Evolutionary conservation across 1,140 invertebrate species (phyloP), one percentile per base, ranked within the genome.

Genomic region (Wiebesia pumilae): DNA sequence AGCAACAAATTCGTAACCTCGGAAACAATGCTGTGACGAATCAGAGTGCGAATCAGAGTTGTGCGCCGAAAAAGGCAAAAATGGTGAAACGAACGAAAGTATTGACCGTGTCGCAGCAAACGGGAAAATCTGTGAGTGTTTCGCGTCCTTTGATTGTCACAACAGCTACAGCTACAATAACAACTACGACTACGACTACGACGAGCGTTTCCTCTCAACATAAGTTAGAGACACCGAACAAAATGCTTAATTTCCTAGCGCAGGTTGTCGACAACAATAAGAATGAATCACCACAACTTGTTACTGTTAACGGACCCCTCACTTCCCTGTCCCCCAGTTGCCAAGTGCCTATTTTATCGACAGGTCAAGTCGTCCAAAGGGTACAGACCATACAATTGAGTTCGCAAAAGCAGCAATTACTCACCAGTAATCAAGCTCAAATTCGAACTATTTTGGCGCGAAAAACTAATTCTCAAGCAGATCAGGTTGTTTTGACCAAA

Each of bases 371-470:
- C 82, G 90, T 93, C 38, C 92, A 93, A 83, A 93, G 90, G 88
- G 88, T 91, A 86, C 93, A 90, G 79, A 91, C 91, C 27, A 93
- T 94, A 69, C 93, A 94, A 81, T 85, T 94, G 38, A 91, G 91
- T 47, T 88, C 91, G 47, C 92, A 93, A 81, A 93, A 93, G 69
- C 92, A 93, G 62, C 92, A 93, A 85, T 85, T 92, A 84, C 80
- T 94, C 3, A 92, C 91, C 62, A 92, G 89, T 75, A 92, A 95
- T 87, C 95, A 95, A 84, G 90, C 92, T 62, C 95, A 95, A 89
- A 94, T 95, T 81, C 92, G 94, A 87, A 88, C 90, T n/a, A 90
- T 95, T 73, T 86, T 91, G 9, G 89, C 90, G 35, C 93, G 93
- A 51, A 94, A 95, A 87, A 89, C 88, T 24, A 91, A 90, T 58